Conservation (phyloP, 1,140 invertebrate genomes). For the Mercenaria mercenaria region DNA sequence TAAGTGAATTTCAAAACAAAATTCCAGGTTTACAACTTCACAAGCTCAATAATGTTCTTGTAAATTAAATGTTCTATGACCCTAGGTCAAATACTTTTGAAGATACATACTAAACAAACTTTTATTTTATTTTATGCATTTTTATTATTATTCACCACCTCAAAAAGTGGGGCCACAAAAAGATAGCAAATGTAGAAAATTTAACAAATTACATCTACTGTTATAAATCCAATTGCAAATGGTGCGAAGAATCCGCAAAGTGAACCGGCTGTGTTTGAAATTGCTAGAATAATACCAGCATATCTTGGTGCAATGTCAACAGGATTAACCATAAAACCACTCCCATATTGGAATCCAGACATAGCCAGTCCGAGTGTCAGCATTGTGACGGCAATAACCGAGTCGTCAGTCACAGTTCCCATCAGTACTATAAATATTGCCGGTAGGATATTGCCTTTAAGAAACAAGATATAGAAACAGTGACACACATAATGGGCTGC, state of each 20-base stretch:
- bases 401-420: constrained; percentile 75
- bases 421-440: constrained; percentile 77
- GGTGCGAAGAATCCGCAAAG: constrained; percentile 81
- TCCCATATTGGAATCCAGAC: constrained; percentile 90
- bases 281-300: constrained; percentile 81
- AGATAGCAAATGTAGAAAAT: too few species aligned
- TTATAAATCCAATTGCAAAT: background rate
- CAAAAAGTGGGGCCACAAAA: too few species aligned
- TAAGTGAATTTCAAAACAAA: too few species aligned
- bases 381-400: constrained; percentile 92
- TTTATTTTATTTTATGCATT: too few species aligned
- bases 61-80: too few species aligned
- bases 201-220: too few species aligned
- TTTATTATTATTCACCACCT: too few species aligned
- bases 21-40: too few species aligned
- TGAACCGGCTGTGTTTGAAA: constrained; percentile 81
- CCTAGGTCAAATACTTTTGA: too few species aligned
- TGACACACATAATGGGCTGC: too few species aligned
- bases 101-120: too few species aligned
- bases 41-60: too few species aligned
- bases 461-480: background rate
- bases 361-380: constrained; percentile 91
- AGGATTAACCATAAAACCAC: constrained; percentile 94
- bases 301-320: constrained; percentile 95
- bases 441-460: constrained; percentile 74